Evolutionary conservation across 2,113 vertebrate species (phyloP).

Genomic region (Procavia capensis): DNA sequence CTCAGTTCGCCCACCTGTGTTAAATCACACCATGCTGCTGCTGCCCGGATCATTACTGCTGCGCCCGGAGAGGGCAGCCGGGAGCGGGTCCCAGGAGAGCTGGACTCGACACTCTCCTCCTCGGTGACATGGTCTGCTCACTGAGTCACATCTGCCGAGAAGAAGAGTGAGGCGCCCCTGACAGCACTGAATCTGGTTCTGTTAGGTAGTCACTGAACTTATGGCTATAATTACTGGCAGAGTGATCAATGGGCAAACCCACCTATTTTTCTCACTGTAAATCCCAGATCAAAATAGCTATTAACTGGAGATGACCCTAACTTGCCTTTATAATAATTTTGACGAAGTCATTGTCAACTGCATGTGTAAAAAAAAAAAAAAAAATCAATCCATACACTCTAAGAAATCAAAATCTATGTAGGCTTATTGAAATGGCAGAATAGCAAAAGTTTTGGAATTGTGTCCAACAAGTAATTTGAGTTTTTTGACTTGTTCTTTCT

Average conservation of each 20-base stretch:
- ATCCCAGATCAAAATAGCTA: neutral
- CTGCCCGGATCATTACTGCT: accelerated
- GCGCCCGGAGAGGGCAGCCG: neutral
- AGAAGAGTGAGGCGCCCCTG: neutral
- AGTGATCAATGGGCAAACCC: neutral
- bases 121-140: neutral
- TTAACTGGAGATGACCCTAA: neutral
- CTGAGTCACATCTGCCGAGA: neutral
- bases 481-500: constrained; percentile 36
- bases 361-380: neutral
- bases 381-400: neutral
- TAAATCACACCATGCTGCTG: neutral
- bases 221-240: neutral
- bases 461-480: constrained; percentile 37
- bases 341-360: neutral
- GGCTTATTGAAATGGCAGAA: neutral
- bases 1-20: neutral
- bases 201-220: neutral
- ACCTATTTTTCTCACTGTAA: neutral
- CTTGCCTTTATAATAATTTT: neutral
- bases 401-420: neutral
- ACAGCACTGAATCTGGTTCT: neutral
- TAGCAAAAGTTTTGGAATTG: neutral
- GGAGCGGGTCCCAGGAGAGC: neutral
- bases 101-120: neutral